These are phyloP conservation scores for Drosophila parthenogenetica DNA, from an alignment of 2,888 invertebrate genomes.

Conservation along the genomic window DNA sequence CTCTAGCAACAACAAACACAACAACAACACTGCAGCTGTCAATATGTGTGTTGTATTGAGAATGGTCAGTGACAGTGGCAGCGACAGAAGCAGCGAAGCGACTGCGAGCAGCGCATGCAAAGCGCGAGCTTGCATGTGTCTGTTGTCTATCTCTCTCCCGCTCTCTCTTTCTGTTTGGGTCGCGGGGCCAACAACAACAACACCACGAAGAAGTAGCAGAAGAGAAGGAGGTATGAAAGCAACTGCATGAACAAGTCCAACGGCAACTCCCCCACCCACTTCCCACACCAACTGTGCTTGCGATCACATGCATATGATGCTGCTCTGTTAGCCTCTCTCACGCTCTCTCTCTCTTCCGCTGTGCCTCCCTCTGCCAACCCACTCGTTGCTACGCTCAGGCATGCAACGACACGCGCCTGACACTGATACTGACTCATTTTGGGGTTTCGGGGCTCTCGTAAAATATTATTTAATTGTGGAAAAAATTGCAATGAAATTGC, in stretches of 20 bases:
- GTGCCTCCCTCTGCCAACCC: background rate
- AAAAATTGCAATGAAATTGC: constrained; percentile 43
- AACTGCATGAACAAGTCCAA: constrained; percentile 11
- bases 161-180: constrained; percentile 1
- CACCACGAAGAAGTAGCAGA: constrained; percentile 7
- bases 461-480: constrained; percentile 57
- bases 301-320: constrained; percentile 15
- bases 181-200: constrained; percentile 18
- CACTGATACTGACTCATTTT: constrained; percentile 66
- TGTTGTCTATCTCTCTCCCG: background rate
- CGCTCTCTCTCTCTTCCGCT: constrained; percentile 23
- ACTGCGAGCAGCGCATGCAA: constrained; percentile 39
- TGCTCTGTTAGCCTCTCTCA: constrained; percentile 2
- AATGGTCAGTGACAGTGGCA: constrained; percentile 64
- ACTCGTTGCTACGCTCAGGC: constrained; percentile 46
- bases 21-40: constrained; percentile 42
- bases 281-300: background rate
- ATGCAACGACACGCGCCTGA: constrained; percentile 68
- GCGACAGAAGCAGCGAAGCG: constrained; percentile 43
- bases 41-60: constrained; percentile 52
- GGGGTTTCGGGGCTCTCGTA: constrained; percentile 48
- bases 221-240: constrained; percentile 26
- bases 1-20: constrained; percentile 21
- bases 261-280: constrained; percentile 7
- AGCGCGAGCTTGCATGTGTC: constrained; percentile 30